Conservation (phyloP, 2,888 invertebrate species). For the Sacculina carcini region DNA sequence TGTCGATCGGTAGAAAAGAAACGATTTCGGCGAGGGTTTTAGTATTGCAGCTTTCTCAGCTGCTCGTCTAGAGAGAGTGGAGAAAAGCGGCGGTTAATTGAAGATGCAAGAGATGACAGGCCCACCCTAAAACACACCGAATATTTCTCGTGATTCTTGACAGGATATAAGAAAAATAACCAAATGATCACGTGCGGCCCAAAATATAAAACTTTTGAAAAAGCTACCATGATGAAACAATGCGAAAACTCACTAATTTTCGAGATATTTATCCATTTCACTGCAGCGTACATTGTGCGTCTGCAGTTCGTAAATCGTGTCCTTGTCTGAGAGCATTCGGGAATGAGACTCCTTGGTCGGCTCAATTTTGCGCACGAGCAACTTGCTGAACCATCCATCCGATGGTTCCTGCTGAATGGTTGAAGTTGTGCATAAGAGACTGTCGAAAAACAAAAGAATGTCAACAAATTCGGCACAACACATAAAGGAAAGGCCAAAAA, state of each 20-base stretch:
- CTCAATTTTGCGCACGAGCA: constrained; percentile 59
- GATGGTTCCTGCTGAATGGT: background rate
- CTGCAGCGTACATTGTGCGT: constrained; percentile 85
- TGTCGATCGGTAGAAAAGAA: constrained; percentile 18
- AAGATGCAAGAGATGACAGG: no score
- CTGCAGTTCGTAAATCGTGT: constrained; percentile 77
- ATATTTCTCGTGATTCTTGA: no score
- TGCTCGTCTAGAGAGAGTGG: no score
- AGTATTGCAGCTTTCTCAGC: no score
- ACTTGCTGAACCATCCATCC: constrained; percentile 15
- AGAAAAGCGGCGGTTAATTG: no score
- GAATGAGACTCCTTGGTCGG: constrained; percentile 90
- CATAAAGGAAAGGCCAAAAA: background rate
- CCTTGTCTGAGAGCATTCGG: constrained; percentile 84
- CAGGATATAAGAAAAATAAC: no score
- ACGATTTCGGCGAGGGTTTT: no score
- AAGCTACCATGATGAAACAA: background rate
- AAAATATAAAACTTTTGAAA: no score
- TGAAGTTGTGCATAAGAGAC: background rate
- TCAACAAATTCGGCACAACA: background rate
- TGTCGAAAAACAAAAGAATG: background rate
- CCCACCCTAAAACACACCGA: no score
- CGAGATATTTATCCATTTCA: constrained; percentile 54
- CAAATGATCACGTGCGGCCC: no score
- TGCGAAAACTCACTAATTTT: constrained; percentile 54